Evolutionary conservation across 2,888 invertebrate genomes (phyloP), one percentile per base, ranked within the genome.

Genomic region (Rhagonycha fulva): DNA sequence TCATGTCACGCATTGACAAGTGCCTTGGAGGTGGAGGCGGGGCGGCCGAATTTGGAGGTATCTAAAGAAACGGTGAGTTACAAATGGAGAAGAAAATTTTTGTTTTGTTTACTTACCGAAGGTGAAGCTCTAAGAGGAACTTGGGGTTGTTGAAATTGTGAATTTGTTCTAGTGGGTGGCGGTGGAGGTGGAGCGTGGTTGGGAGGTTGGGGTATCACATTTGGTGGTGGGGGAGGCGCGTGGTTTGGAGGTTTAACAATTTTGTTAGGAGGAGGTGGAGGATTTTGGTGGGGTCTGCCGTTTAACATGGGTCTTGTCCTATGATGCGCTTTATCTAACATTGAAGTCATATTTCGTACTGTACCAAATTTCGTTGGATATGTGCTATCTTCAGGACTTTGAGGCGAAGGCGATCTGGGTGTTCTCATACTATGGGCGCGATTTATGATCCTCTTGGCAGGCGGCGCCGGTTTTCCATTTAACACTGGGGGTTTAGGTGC

Each of bases 371-470:
- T 87, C 4, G 82, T 79, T 23, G 80, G 79, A 14, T 80, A 77
- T 70, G 82, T 81, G 62, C 80, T 77, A 14, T 81, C 81, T 14
- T 83, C 84, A 12, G 89, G 88, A 61, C 89, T 89, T 62, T 90
- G 87, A 1, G 91, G 90, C 0, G 91, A 90, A 0, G 91, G 91
- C 1, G 91, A 94, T 88, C 95, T 92, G 26, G 95, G 95, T 82
- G 93, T 91, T 87, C 94, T 91, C 95, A 96, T 94, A 87, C 96
- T 96, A 86, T 95, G 96, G 81, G 96, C 94, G 78, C 96, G 89
- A 10, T 92, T 90, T 4, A 95, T 94, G 0, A 47, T n/a, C 47
- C 47, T 47, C 47, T 47, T 47, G 5, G n/a, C 47, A 10, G 47
- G 47, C 12, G 47, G 47, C 47, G 47, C 47, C 32, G 89, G 85